A percentile compares a stretch with the other conserved stretches of the same genome.
phyloP scores from a whole-genome alignment of 2,797 vertebrate species.

The Phoxinus dragarum region DNA sequence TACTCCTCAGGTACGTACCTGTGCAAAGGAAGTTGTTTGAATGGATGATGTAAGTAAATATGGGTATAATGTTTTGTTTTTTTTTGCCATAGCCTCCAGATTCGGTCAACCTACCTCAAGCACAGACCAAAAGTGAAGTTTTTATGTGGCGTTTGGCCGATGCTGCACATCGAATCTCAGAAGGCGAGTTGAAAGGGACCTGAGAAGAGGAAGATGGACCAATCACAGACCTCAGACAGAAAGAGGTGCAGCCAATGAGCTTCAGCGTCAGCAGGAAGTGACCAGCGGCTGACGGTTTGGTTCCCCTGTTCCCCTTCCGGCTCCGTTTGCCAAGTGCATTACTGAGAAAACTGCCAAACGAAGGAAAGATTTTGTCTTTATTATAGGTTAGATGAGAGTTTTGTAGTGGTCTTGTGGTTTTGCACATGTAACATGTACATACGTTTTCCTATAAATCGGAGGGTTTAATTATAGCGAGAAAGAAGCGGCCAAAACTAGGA shows the following conservation, averaged over 20 bases:
- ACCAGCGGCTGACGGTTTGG: constrained; percentile 54
- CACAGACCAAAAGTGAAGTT: constrained; percentile 96
- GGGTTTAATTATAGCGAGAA: not conserved
- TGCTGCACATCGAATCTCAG: constrained; percentile 87
- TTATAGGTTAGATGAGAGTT: constrained; percentile 21
- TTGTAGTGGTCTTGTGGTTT: constrained; percentile 37
- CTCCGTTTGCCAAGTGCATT: constrained; percentile 61
- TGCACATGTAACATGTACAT: constrained; percentile 32
- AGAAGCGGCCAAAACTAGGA: constrained; percentile 1
- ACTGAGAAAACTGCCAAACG: constrained; percentile 59
- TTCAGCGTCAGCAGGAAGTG: constrained; percentile 54
- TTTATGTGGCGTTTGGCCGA: constrained; percentile 92
- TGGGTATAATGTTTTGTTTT: not conserved
- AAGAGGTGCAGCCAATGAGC: constrained; percentile 56
- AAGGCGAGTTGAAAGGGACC: constrained; percentile 83
- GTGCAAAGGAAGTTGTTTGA: not conserved
- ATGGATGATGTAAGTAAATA: not conserved
- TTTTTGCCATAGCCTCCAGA: constrained; percentile 85
- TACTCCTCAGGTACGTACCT: constrained; percentile 88
- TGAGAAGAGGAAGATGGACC: constrained; percentile 58
- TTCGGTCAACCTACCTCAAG: constrained; percentile 94
- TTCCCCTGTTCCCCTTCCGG: constrained; percentile 57
- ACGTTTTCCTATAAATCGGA: not conserved
- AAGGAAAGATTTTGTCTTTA: constrained; percentile 31
- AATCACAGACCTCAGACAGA: constrained; percentile 57